Evolutionary conservation across 2,888 invertebrate species (phyloP), one percentile per base, ranked within the genome.

Genomic region (Philaethria dido): DNA sequence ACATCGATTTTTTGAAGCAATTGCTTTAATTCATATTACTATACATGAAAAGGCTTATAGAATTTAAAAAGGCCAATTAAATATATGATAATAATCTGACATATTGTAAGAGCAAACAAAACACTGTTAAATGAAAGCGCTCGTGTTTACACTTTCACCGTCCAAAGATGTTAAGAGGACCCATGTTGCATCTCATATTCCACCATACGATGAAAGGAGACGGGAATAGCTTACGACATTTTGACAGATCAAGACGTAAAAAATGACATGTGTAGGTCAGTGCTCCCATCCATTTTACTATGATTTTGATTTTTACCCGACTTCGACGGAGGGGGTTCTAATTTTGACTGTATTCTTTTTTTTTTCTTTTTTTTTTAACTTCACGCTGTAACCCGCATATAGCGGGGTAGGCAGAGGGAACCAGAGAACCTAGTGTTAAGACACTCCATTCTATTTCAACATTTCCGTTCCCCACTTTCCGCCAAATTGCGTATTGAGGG

Each of bases 131-230:
- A 75, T 67, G 77, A 79, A 80, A 79, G 77, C 73, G 73, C 64
- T 64, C 77, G 78, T 87, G 82, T 88, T 89, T 86, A 86, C 86
- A 89, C 90, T 91, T 90, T 90, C 90, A 77, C 89, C 76, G 66
- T 71, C 47, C 48, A 68, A 73, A 74, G 77, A 74, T 77, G 78
- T 73, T 78, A 79, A 75, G 79, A 84, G 81, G 81, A 83, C 79
- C 77, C 77, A 70, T 78, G 64, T 60, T 60, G 45, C 62, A 59
- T 66, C 65, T 62, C 54, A 52, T 63, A 55, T 44, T 18, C 25
- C 47, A 14, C 11, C 29, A 55, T 52, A 54, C 2, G 67, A 45
- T 36, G 36, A 59, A 63, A 52, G 18, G 60, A 64, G 61, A 68
- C 33, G n/a, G 50, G 16, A 42, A 57, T 48, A 55, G 16, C 8